Evolutionary conservation across 2,797 vertebrate species (phyloP).

Genomic region (Amniataba percoides): DNA sequence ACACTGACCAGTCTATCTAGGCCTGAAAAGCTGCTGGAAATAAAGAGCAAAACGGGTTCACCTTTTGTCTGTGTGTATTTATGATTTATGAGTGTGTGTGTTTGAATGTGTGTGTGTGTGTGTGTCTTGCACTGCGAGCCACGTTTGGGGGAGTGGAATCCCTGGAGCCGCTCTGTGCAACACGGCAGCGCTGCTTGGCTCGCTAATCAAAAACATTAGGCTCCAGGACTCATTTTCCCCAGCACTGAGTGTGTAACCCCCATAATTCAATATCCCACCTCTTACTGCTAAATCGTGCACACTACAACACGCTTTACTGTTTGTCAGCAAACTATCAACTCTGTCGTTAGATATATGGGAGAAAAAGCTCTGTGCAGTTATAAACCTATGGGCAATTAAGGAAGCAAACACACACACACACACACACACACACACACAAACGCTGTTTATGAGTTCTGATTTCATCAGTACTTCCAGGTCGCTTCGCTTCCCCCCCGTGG

Average conservation of each 20-base stretch:
- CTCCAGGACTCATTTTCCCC: conserved; percentile 76
- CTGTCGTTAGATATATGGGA: conserved; percentile 72
- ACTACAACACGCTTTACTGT: conserved; percentile 73
- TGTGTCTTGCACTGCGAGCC: conserved; percentile 33
- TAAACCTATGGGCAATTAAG: conserved; percentile 77
- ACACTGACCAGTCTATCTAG: conserved; percentile 81
- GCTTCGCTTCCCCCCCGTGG: conserved; percentile 25
- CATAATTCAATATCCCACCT: conserved; percentile 81
- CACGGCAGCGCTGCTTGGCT: conserved; percentile 59
- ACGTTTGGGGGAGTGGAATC: conserved; percentile 63
- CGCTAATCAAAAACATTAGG: conserved; percentile 84
- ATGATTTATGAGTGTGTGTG: conserved; percentile 79
- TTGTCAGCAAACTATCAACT: conserved; percentile 83
- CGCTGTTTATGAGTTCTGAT: conserved; percentile 73
- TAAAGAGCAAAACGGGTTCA: conserved; percentile 79
- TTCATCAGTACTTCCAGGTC: conserved; percentile 81
- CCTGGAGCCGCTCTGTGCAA: conserved; percentile 66
- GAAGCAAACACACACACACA: conserved; percentile 50
- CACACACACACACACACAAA: conserved; percentile 45
- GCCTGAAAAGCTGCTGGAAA: conserved; percentile 74
- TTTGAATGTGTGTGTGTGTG: conserved; percentile 39
- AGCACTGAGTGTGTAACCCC: conserved; percentile 75
- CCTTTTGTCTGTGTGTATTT: conserved; percentile 81
- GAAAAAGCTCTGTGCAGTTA: conserved; percentile 58
- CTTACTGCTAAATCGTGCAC: conserved; percentile 73